A percentile compares a stretch with the other conserved stretches of the same genome.
phyloP scores from a whole-genome alignment of 1,140 invertebrate genomes.

The Ooceraea biroi region DNA sequence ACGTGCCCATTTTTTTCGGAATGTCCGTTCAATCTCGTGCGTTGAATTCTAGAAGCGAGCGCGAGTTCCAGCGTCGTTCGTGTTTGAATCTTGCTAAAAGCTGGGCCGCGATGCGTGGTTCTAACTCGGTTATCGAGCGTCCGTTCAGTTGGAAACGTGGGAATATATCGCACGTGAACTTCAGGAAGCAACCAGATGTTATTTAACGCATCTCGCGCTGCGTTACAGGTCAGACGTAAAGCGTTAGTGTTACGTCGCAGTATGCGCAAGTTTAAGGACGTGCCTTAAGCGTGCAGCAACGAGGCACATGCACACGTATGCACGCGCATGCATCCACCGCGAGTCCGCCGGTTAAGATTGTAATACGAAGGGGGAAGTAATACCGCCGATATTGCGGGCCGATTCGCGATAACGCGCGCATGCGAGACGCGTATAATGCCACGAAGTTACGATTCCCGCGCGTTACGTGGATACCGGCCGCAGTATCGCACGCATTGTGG shows the following conservation, averaged over 20 bases:
- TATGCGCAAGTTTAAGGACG: slow-evolving; percentile 49
- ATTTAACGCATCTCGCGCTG: slow-evolving; percentile 25
- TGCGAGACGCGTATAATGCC: slow-evolving; percentile 43
- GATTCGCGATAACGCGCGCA: slow-evolving; percentile 10
- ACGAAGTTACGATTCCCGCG: slow-evolving; percentile 21
- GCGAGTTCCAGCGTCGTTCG: too few species aligned
- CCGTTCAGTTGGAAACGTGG: neutral
- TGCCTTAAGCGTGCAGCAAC: neutral
- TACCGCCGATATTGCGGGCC: slow-evolving; percentile 4
- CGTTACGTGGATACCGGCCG: neutral
- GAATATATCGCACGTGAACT: neutral
- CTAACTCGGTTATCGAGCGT: neutral
- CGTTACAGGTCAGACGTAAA: slow-evolving; percentile 34
- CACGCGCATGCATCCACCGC: slow-evolving; percentile 21
- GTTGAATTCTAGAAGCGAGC: too few species aligned
- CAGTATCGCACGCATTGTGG: neutral
- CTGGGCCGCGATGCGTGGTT: too few species aligned
- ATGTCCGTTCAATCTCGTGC: neutral
- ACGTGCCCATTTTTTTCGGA: neutral
- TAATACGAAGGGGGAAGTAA: slow-evolving; percentile 55
- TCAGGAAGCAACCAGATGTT: slow-evolving; percentile 9
- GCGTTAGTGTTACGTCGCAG: slow-evolving; percentile 37
- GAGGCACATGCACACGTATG: slow-evolving; percentile 30
- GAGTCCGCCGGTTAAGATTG: neutral
- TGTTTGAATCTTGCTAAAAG: too few species aligned